Evolutionary conservation across 2,797 vertebrate species (phyloP), one percentile per base, ranked within the genome.

Genomic region (Galagoides demidoff): DNA sequence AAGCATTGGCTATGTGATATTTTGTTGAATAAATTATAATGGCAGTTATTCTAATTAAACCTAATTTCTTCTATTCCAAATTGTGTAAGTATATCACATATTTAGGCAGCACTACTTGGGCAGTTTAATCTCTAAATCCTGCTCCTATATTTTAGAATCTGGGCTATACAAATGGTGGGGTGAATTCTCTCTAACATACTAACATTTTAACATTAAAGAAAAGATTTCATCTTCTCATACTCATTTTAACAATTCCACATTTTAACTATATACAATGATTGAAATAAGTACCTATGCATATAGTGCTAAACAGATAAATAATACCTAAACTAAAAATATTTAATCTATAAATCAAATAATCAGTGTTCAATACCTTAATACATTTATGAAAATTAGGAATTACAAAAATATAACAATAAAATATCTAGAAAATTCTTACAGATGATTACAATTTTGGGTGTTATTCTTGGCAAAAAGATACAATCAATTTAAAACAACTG

Each of bases 401-500:
- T 49, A 71, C 34, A 61, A 90, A 90, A 95, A 81, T 37, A 83
- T 83, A 82, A 74, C 5, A 64, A 34, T 45, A 83, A 45, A 13
- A 87, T 74, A 81, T 7, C 52, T 61, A 52, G 22, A 92, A 85
- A 71, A 20, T 71, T 5, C 23, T 22, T 73, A 57, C 3, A 92
- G 23, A 0, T 71, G 17, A 66, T 89, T 13, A 96, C 17, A 55
- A 71, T 82, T 70, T 89, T 61, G 70, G 19, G 34, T 83, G 3
- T 93, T 76, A 52, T 87, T 86, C 27, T 94, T 57, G 22, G 37
- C 84, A 95, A 88, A 37, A 17, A 77, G 19, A 55, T 29, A 66
- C 17, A 39, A 92, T 90, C 20, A 92, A 76, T 79, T 63, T 90
- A 92, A 93, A 92, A 23, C 23, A 93, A 73, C 37, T 71, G 29